Evolutionary conservation across 2,797 vertebrate species (phyloP).

Genomic region (Paguma larvata): DNA sequence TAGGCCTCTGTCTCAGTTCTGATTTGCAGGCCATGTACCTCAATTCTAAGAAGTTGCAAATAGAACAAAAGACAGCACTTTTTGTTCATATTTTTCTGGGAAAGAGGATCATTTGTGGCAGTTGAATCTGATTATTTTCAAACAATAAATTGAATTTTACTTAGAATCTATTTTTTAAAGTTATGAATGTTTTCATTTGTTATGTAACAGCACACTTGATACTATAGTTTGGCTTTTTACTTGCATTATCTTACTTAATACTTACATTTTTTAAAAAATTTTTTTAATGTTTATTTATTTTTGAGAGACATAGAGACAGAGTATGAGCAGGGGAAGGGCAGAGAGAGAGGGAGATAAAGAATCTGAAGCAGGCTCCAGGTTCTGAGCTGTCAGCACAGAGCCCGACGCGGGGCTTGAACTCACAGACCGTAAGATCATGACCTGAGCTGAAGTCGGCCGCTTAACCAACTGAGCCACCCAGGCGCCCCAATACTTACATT

Average conservation of each 20-base stretch:
- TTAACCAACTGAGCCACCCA: too few species aligned
- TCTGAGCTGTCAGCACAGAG: too few species aligned
- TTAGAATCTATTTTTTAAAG: slow-evolving; percentile 7
- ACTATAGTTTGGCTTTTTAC: background rate
- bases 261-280: too few species aligned
- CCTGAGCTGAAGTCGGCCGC: too few species aligned
- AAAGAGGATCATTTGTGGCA: background rate
- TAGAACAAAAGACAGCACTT: slow-evolving; percentile 14
- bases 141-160: slow-evolving; percentile 1
- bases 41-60: background rate
- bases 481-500: background rate
- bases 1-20: background rate
- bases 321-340: too few species aligned
- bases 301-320: too few species aligned
- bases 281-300: too few species aligned
- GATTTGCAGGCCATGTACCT: background rate
- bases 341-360: too few species aligned
- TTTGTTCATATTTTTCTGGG: slow-evolving; percentile 3
- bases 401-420: too few species aligned
- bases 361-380: too few species aligned
- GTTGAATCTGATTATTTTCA: slow-evolving; percentile 64
- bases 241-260: background rate
- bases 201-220: background rate
- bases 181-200: slow-evolving; percentile 27
- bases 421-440: too few species aligned